Percentiles rank a stretch among this genome's conserved stretches.
phyloP scores from a whole-genome alignment of 92 coral and sea anemone genomes.

The Siderastrea siderea region DNA sequence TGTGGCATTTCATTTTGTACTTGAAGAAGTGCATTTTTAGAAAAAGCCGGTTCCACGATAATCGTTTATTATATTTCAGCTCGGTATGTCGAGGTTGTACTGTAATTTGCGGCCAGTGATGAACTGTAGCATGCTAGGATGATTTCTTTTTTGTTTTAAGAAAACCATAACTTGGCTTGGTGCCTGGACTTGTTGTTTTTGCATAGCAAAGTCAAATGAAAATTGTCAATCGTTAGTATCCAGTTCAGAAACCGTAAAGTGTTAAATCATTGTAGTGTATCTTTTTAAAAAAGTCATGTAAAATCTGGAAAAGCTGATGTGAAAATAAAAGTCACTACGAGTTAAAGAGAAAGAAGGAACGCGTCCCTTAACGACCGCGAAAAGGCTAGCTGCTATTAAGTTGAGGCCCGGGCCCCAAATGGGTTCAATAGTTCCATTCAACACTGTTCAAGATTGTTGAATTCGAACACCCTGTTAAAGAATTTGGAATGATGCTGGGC shows the following conservation, averaged over 20 bases:
- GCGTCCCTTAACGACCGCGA: too few species aligned
- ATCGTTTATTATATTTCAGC: not conserved
- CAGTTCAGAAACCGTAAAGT: not conserved
- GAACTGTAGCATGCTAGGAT: not conserved
- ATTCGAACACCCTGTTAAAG: too few species aligned
- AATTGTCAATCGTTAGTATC: not conserved
- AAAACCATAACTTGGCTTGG: not conserved
- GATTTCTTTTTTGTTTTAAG: not conserved
- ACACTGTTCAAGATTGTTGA: too few species aligned
- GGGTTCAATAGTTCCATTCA: too few species aligned
- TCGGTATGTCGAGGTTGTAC: not conserved
- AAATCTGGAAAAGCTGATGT: slow-evolving; percentile 23
- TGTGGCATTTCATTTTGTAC: too few species aligned
- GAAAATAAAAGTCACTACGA: slow-evolving; percentile 35
- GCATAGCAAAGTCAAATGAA: not conserved
- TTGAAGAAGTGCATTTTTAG: not conserved
- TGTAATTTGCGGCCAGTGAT: not conserved
- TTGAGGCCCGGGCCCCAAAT: too few species aligned
- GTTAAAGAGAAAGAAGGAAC: not conserved
- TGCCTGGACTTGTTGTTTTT: not conserved
- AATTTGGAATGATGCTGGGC: too few species aligned
- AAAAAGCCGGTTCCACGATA: not conserved
- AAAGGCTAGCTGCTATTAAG: too few species aligned
- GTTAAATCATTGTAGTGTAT: not conserved
- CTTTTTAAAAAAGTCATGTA: not conserved